Evolutionary conservation across 2,113 vertebrate species (phyloP).

Genomic region (Furnarius figulus): DNA sequence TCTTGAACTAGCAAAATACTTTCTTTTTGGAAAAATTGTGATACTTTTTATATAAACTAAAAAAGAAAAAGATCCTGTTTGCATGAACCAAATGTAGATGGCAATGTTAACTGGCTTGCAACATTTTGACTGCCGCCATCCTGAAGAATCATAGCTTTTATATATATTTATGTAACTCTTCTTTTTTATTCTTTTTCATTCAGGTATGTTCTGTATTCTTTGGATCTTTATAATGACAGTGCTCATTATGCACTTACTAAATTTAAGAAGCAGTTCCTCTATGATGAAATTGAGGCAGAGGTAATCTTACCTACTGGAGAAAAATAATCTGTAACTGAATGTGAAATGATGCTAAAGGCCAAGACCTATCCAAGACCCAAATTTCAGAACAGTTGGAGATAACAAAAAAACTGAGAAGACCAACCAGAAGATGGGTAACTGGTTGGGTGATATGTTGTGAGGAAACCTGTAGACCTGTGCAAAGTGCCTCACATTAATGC

Average conservation of each 20-base stretch:
- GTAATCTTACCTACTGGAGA: slow-evolving; percentile 50
- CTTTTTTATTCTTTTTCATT: background rate
- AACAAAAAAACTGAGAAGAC: background rate
- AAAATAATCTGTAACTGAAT: background rate
- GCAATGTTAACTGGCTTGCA: background rate
- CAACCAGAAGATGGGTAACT: background rate
- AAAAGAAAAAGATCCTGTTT: background rate
- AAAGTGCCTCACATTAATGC: background rate
- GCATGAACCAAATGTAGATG: rapidly evolving
- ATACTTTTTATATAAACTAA: background rate
- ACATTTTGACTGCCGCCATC: background rate
- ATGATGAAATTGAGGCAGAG: slow-evolving; percentile 91
- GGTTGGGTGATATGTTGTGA: background rate
- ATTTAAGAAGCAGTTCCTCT: slow-evolving; percentile 92
- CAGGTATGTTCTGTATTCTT: slow-evolving; percentile 88
- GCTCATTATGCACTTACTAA: slow-evolving; percentile 89
- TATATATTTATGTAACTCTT: background rate
- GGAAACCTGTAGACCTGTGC: background rate
- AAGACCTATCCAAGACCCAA: background rate
- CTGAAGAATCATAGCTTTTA: background rate
- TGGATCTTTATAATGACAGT: slow-evolving; percentile 90
- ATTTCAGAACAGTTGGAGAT: background rate
- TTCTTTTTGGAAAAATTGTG: background rate
- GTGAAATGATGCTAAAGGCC: background rate
- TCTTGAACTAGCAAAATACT: background rate